Evolutionary conservation across 2,888 invertebrate species (phyloP), one percentile per base, ranked within the genome.

Genomic region (Pyrrhosoma nymphula): DNA sequence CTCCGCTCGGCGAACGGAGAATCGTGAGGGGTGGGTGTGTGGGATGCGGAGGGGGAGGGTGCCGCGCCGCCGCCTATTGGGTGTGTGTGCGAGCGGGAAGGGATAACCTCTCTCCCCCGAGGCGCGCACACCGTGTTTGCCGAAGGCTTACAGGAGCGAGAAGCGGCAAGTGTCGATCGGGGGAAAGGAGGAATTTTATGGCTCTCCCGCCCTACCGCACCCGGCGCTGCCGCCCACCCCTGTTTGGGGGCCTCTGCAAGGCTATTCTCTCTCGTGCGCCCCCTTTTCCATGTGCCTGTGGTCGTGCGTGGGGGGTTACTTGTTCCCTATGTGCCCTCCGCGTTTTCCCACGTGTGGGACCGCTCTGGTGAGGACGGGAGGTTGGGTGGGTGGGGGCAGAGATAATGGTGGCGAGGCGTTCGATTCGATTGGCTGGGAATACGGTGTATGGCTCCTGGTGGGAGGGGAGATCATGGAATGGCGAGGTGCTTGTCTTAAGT

Each of bases 121-220:
- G 91, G 93, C 47, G 60, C 60, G 60, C 60, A 20, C 60, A 93
- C 47, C 69, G 93, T 93, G 93, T 93, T 93, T 93, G 93, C 93
- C 93, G 55, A 93, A 69, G 93, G 93, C 93, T 93, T 69, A 93
- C 93, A 63, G 93, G 69, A 93, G 93, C 93, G 93, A 69, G 69
- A 93, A 63, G 30, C 91, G 91, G 91, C 63, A 91, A 91, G 93
- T 93, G 93, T 93, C 93, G 93, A 93, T 93, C 93, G 93, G 63
- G 69, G 56, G 63, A 39, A 69, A 91, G 60, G 91, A 91, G 60
- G 91, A 91, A 91, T 91, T 91, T 91, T 93, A 69, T 93, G 69
- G 69, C 30, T 39, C 63, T 60, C 63, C 60, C 91, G 91, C 60
- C 91, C 91, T 82, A 82, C 82, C 82, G 82, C 82, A 82, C 82